These are phyloP conservation scores for Asarcornis scutulata DNA, from an alignment of 2,113 vertebrate species.

Conservation along the genomic window DNA sequence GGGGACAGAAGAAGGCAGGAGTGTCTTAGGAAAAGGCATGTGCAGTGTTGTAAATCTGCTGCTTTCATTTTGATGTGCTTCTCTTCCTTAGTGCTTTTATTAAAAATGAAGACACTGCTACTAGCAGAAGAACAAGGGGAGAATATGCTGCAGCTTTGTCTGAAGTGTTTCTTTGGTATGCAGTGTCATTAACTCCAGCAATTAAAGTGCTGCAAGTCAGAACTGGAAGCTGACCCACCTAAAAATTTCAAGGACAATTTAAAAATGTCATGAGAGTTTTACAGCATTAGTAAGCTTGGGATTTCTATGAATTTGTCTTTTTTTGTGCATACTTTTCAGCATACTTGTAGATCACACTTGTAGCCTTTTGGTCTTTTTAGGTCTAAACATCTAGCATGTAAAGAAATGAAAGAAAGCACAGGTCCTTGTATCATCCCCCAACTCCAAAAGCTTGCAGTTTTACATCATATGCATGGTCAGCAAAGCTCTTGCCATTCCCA, in stretches of 20 bases:
- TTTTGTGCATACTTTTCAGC: rapidly evolving
- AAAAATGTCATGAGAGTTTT: not conserved
- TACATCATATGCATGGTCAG: not conserved
- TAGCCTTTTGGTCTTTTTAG: not conserved
- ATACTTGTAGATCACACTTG: not conserved
- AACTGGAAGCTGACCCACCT: not conserved
- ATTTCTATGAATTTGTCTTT: not conserved
- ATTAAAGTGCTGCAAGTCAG: not conserved
- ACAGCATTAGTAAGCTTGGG: not conserved
- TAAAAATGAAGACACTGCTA: not conserved
- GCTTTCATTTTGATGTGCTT: not conserved
- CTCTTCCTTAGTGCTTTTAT: not conserved
- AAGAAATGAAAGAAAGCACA: not conserved
- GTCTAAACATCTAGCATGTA: not conserved
- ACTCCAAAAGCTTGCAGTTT: not conserved
- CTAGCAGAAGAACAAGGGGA: not conserved
- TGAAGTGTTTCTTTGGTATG: not conserved
- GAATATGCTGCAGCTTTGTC: not conserved
- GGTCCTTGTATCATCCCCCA: not conserved
- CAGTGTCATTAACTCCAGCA: not conserved
- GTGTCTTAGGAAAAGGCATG: not conserved
- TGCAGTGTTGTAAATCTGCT: not conserved
- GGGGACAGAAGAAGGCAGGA: too few relatives aligned
- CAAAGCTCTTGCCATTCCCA: not conserved
- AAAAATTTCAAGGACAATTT: not conserved